Evolutionary conservation across 2,113 vertebrate genomes (phyloP).

Genomic region (Corydoras sp.): DNA sequence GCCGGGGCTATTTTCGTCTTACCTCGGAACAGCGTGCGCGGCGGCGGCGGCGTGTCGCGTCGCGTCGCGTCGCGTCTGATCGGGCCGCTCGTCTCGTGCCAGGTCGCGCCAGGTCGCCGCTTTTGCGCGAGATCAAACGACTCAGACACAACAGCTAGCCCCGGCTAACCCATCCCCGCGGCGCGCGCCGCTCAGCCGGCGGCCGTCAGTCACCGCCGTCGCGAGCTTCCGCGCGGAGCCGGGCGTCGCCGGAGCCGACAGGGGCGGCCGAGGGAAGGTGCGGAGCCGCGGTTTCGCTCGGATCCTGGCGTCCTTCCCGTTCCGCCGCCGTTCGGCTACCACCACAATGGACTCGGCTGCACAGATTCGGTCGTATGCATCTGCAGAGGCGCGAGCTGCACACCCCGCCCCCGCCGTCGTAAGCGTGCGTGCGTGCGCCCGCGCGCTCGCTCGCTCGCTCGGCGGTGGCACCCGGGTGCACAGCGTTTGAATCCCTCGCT

Average conservation of each 20-base stretch:
- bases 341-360: constrained; percentile 50
- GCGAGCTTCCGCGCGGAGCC: too few species aligned
- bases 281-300: too few species aligned
- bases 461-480: too few species aligned
- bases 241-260: too few species aligned
- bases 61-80: background rate
- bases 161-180: constrained; percentile 11
- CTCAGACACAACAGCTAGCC: constrained; percentile 25
- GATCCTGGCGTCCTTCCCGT: background rate
- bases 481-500: too few species aligned
- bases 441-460: constrained; percentile 9
- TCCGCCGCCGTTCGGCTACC: constrained; percentile 18
- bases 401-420: constrained; percentile 24
- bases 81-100: background rate
- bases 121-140: constrained; percentile 11
- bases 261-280: too few species aligned
- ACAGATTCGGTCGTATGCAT: constrained; percentile 19
- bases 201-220: too few species aligned
- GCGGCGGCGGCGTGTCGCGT: too few species aligned
- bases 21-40: background rate
- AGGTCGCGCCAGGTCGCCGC: background rate
- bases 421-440: background rate
- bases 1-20: background rate
- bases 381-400: constrained; percentile 25
- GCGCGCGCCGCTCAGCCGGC: too few species aligned